Evolutionary conservation across 2,888 invertebrate genomes (phyloP), one percentile per base, ranked within the genome.

Genomic region (Rotaria sp.): DNA sequence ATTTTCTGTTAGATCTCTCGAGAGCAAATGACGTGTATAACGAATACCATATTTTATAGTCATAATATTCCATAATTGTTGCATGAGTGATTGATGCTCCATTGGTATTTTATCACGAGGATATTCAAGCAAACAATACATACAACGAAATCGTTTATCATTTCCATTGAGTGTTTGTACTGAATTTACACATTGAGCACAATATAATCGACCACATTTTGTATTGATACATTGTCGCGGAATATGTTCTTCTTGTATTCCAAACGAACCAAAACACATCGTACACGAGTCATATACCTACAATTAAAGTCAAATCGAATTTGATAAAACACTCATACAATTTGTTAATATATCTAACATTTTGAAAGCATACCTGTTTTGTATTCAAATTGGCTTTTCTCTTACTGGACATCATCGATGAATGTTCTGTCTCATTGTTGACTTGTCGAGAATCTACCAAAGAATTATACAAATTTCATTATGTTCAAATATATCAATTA

Each of bases 41-140:
- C 67, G 67, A 38, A 80, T 80, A n/a, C 45, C 45, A 80, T 80
- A 80, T n/a, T 80, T 80, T 3, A 80, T 45, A 13, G 45, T 45
- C 41, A 80, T 45, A 45, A 13, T 41, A 45, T n/a, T 11, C 80
- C 45, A 80, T 45, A 80, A n/a, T n/a, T 45, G 45, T 45, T 80
- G 18, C 1, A 45, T 24, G 2, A 80, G 80, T 45, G 7, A 0
- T n/a, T 24, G 45, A 80, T 80, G 24, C 15, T 45, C 45, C 15
- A 21, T n/a, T 10, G 80, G 80, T n/a, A 5, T n/a, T 41, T 45
- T 45, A 11, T 80, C 26, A 1, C 10, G 67, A 35, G 67, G 35
- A 80, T 80, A 80, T 80, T 80, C 80, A 24, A 41, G 26, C 11
- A 45, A 26, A 45, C 80, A 80, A 45, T 45, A 80, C 80, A 80